Percentiles rank a stretch among this genome's conserved stretches.
Evolutionary conservation across 1,140 invertebrate species (phyloP).

Genomic region (Radopholus similis): DNA sequence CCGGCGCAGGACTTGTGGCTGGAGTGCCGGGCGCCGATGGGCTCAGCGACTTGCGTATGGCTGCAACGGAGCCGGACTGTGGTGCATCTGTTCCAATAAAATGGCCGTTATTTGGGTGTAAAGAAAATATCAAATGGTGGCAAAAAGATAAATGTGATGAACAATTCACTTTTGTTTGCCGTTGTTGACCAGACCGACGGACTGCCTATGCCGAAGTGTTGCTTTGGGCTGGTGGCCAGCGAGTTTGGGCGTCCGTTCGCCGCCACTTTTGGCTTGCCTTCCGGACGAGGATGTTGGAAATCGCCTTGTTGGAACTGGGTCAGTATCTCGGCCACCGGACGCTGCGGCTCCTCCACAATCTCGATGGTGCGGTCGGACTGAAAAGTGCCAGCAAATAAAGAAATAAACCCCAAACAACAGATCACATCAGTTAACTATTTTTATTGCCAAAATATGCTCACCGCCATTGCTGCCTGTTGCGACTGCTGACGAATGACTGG

Average conservation of each 20-base stretch:
- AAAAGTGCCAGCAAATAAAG: too few species aligned
- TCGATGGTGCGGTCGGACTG: background rate
- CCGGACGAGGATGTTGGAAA: background rate
- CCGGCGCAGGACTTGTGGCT: background rate
- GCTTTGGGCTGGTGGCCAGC: too few species aligned
- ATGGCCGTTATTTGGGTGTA: background rate
- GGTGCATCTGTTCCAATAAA: background rate
- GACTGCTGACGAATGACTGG: background rate
- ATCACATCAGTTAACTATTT: too few species aligned
- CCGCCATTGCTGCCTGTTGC: background rate
- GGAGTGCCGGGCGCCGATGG: conserved; percentile 2
- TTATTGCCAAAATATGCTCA: background rate
- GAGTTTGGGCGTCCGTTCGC: background rate
- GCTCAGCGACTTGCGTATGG: conserved; percentile 13
- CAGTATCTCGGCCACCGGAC: conserved; percentile 14
- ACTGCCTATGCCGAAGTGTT: too few species aligned
- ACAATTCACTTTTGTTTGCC: background rate
- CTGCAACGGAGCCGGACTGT: conserved; percentile 2
- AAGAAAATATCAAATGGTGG: background rate
- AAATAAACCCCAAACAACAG: too few species aligned
- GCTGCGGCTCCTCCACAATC: conserved; percentile 10
- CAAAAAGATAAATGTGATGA: background rate
- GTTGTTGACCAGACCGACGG: too few species aligned
- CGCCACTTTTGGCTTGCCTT: background rate
- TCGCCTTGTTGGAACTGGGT: conserved; percentile 8